Conservation (phyloP, 2,797 vertebrate genomes). For the Centropyge bicolor region DNA sequence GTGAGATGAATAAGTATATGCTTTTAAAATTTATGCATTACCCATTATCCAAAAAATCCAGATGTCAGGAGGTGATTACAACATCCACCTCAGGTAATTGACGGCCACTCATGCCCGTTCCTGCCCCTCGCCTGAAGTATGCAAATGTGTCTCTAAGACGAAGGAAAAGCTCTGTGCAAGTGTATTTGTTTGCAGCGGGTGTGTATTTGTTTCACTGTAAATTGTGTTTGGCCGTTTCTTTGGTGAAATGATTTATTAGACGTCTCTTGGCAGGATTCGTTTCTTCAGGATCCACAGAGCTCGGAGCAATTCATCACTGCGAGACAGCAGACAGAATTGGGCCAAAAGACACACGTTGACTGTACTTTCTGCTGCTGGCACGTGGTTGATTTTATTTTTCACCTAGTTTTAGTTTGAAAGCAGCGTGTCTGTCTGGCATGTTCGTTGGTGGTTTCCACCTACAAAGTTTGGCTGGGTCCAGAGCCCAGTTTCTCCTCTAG, state of each 20-base stretch:
- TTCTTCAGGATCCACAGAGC: conserved; percentile 28
- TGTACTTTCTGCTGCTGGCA: conserved; percentile 20
- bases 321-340: conserved; percentile 32
- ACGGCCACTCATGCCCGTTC: conserved; percentile 12
- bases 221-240: conserved; percentile 37
- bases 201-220: conserved; percentile 41
- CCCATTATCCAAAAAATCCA: conserved; percentile 21
- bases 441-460: neutral
- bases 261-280: conserved; percentile 49
- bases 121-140: conserved; percentile 20
- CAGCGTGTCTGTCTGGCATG: conserved; percentile 4
- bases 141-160: conserved; percentile 14
- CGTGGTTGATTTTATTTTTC: neutral
- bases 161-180: neutral
- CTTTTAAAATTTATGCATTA: conserved; percentile 17
- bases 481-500: neutral
- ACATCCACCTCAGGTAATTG: conserved; percentile 31
- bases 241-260: conserved; percentile 60
- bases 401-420: neutral
- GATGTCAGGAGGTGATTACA: conserved; percentile 34
- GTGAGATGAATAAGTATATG: neutral
- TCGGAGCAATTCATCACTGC: conserved; percentile 47
- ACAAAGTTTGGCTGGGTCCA: neutral
- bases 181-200: conserved; percentile 36
- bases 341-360: conserved; percentile 38